Percentiles rank a stretch among this genome's conserved stretches.
phyloP scores from a whole-genome alignment of 2,797 vertebrate species.

The Clarias pachynema region DNA sequence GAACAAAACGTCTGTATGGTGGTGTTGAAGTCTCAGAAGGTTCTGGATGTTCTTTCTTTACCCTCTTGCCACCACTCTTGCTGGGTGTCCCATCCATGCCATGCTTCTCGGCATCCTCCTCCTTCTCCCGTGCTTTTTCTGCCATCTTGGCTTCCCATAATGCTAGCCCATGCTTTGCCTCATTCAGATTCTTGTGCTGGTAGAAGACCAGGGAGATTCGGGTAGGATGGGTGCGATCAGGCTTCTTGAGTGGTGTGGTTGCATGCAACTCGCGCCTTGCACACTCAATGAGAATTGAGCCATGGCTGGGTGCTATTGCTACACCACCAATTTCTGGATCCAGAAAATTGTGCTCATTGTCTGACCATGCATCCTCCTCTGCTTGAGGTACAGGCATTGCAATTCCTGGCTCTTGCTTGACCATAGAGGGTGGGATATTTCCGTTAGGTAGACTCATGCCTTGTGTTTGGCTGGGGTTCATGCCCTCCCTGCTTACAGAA shows the following conservation, averaged over 20 bases:
- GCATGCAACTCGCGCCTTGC: conserved; percentile 97
- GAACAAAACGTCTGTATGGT: conserved; percentile 89
- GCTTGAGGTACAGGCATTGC: conserved; percentile 71
- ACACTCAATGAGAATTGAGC: conserved; percentile 97
- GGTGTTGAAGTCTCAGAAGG: conserved; percentile 80
- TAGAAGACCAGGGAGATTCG: conserved; percentile 98
- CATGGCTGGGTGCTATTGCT: conserved; percentile 93
- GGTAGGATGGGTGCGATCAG: conserved; percentile 89
- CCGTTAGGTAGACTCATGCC: conserved; percentile 73
- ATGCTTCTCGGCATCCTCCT: conserved; percentile 90
- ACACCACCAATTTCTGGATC: conserved; percentile 96
- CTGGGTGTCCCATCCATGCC: conserved; percentile 87
- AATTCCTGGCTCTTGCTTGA: conserved; percentile 72
- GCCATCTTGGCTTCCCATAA: conserved; percentile 98
- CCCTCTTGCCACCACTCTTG: conserved; percentile 86
- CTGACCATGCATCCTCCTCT: conserved; percentile 93
- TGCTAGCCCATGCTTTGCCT: conserved; percentile 94
- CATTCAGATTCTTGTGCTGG: conserved; percentile 98
- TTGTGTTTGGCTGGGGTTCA: conserved; percentile 66
- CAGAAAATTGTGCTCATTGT: conserved; percentile 97
- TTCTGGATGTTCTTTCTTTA: conserved; percentile 86
- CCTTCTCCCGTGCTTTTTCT: conserved; percentile 93
- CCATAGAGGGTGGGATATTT: conserved; percentile 65
- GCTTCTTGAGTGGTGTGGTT: conserved; percentile 92
- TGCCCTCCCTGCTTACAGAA: conserved; percentile 73